Percentiles rank a stretch among this genome's conserved stretches.
These are phyloP conservation scores for Hipposideros larvatus DNA, from an alignment of 2,797 vertebrate species.

Conservation along the genomic window DNA sequence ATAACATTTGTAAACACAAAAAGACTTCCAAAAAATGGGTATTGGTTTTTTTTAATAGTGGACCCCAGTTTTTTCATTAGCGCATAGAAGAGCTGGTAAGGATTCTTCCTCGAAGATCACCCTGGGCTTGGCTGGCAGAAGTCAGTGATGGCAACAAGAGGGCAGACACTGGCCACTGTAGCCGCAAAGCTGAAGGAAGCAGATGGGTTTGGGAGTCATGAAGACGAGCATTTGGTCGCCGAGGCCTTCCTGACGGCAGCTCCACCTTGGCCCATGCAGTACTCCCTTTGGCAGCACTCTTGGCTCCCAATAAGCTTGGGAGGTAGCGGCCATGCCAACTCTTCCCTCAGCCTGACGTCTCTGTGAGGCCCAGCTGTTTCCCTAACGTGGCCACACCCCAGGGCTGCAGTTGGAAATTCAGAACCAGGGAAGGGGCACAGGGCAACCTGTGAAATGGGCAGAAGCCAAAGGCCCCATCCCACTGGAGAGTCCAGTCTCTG, in stretches of 20 bases:
- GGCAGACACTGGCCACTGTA: background rate
- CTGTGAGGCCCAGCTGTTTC: conserved; percentile 25
- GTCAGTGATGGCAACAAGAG: background rate
- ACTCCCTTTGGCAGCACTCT: background rate
- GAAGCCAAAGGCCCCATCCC: background rate
- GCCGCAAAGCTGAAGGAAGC: background rate
- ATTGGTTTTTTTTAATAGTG: background rate
- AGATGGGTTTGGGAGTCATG: background rate
- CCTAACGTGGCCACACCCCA: background rate
- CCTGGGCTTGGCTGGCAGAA: background rate
- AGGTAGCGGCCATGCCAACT: background rate
- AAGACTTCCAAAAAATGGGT: background rate
- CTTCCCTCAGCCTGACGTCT: background rate
- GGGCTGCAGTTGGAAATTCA: background rate
- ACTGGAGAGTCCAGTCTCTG: background rate
- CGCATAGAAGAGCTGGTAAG: background rate
- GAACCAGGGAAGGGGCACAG: background rate
- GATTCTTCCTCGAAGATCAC: background rate
- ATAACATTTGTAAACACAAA: background rate
- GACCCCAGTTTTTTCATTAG: background rate
- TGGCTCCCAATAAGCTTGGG: background rate
- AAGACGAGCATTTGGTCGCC: background rate
- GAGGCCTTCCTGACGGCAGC: background rate
- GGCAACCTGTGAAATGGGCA: conserved; percentile 1
- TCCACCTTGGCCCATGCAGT: background rate